Percentiles rank a stretch among this genome's conserved stretches.
Evolutionary conservation across 1,140 invertebrate species (phyloP).

Genomic region (Radopholus similis): DNA sequence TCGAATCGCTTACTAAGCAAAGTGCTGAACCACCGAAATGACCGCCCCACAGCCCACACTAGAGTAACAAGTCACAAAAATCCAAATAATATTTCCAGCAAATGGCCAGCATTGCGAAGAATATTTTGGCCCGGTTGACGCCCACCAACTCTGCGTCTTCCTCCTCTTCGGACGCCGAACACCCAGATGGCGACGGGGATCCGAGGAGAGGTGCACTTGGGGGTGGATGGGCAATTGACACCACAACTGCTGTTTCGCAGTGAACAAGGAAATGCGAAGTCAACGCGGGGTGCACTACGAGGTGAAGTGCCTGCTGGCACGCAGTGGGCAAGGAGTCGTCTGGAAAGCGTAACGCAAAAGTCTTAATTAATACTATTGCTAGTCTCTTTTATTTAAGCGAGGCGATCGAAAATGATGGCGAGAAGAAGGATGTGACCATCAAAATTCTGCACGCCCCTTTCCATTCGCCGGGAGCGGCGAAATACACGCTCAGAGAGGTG

Average conservation of each 20-base stretch:
- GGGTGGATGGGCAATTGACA: too few species aligned
- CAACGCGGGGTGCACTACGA: neutral
- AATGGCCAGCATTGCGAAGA: too few species aligned
- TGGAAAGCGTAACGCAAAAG: conserved; percentile 15
- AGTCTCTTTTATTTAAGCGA: neutral
- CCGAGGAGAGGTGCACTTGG: too few species aligned
- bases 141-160: neutral
- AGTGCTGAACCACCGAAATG: too few species aligned
- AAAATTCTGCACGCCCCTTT: conserved; percentile 12
- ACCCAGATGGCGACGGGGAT: neutral
- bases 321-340: conserved; percentile 11
- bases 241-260: too few species aligned
- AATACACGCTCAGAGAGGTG: conserved; percentile 16
- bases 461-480: conserved; percentile 11
- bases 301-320: neutral
- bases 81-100: too few species aligned
- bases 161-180: neutral
- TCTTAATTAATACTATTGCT: neutral
- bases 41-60: too few species aligned
- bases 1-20: too few species aligned
- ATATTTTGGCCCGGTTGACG: too few species aligned
- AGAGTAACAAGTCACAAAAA: too few species aligned
- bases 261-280: conserved; percentile 14
- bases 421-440: conserved; percentile 3
- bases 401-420: conserved; percentile 9